Conservation (phyloP, 2,797 vertebrate genomes). For the Orestias chungarensis region DNA sequence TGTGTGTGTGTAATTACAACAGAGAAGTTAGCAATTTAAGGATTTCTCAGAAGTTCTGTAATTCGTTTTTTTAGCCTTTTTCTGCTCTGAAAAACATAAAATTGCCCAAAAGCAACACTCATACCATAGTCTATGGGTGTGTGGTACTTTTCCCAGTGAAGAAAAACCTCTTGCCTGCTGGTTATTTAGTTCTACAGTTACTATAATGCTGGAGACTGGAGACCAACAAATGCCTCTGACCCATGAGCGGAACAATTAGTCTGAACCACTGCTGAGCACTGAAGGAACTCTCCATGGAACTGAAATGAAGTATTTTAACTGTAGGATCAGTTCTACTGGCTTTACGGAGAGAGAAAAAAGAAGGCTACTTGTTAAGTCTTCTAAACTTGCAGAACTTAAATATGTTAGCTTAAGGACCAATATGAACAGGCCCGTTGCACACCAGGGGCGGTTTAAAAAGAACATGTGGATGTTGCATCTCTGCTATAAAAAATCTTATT, state of each 20-base stretch:
- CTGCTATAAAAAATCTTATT: background rate
- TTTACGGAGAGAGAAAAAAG: background rate
- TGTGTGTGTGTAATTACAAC: background rate
- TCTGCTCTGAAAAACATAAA: background rate
- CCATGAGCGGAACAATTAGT: conserved; percentile 32
- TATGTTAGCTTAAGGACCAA: background rate
- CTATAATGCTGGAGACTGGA: conserved; percentile 21
- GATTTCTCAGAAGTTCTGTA: conserved; percentile 4
- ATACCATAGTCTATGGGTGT: no score
- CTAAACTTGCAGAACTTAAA: background rate
- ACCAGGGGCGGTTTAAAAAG: background rate
- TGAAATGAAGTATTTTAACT: conserved; percentile 46
- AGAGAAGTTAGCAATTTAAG: background rate
- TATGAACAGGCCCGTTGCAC: background rate
- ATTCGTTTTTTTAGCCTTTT: background rate
- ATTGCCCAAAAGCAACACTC: background rate
- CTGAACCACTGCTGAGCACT: conserved; percentile 11
- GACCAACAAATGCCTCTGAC: conserved; percentile 43
- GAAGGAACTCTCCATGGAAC: conserved; percentile 65
- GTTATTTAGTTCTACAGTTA: conserved; percentile 14
- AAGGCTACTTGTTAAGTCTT: background rate
- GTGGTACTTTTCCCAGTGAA: no score
- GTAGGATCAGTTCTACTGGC: conserved; percentile 9
- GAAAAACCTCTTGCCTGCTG: conserved; percentile 1
- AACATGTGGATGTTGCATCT: background rate